Base-by-base conservation (phyloP, 2,797 vertebrate genomes). In the Syngnathus acus region DNA sequence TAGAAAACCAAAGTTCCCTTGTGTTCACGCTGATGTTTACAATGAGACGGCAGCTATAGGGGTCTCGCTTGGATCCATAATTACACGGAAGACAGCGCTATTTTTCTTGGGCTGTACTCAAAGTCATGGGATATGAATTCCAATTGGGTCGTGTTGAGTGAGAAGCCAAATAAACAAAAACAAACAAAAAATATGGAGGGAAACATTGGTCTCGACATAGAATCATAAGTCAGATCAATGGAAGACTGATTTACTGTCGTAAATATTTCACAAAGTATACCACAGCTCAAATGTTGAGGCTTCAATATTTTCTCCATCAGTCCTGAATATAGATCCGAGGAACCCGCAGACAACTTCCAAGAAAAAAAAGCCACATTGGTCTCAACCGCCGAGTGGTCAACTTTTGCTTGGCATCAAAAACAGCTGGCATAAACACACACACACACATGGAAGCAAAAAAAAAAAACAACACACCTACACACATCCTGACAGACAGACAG, bases 1-100 rank as follows among this genome's bases (percentile, higher is more conserved):
- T 76, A 72, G 79, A 82, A 88, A 85, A 82, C 83, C 84, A 88
- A 88, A 87, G 83, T 85, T 89, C 79, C 73, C 74, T 66, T 80
- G 71, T 67, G 75, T 78, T 82, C 6, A 58, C 78, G 75, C 63
- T 68, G 81, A 81, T 85, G 81, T 87, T 88, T 83, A 79, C 77
- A 85, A 68, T 59, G 37, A 67, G 68, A 79, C 76, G 70, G 0
- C 80, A 79, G 74, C 76, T 75, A 73, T 72, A 65, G 76, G 32
- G 73, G 69, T 72, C 40, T 23, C 80, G 81, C 85, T 88, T 86
- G 78, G 80, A 78, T 77, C 84, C 82, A 78, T 84, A 86, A 89
- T 90, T 87, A 85, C 81, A 81, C 75, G 79, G 62, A 80, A 80
- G 81, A 69, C 32, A 3, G 62, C 69, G 68, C 79, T 84, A 82